Evolutionary conservation across 2,797 vertebrate species (phyloP), one percentile per base, ranked within the genome.

Genomic region (Clarias platycephalus): DNA sequence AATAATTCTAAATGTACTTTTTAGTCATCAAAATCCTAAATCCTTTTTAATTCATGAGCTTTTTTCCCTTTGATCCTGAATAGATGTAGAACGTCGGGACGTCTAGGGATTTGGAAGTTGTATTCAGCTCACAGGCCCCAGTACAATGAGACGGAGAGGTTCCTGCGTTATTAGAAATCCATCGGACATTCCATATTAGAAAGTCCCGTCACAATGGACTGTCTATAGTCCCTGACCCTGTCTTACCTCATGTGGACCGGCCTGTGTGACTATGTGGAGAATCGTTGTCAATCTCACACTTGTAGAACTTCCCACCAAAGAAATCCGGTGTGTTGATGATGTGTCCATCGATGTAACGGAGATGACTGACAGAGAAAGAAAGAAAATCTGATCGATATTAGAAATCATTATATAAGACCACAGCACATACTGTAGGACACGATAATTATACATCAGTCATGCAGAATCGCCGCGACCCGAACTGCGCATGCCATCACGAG

Each of bases 291-390:
- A 9, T 90, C 83, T 89, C 88, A 55, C 86, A 90, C 81, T 88
- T 86, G 70, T 77, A 75, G 86, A 86, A 83, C 86, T 88, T 93
- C 91, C 93, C 94, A 93, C 94, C 95, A 95, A 95, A 95, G 94
- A 95, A 85, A 88, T 88, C 87, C 85, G 88, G 87, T 83, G 83
- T 90, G 89, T 91, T 79, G 85, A 88, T 87, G 80, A 83, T 89
- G 89, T 76, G 68, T 76, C 84, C 58, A 71, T 76, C 64, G 68
- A 49, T 80, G 74, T 84, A 87, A 79, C 20, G 28, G 80, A 86
- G 44, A 76, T 82, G 83, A 83, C 40, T 26, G 53, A 22, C 3
- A 22, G 55, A 71, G 58, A 85, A 74, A 66, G 80, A 66, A 80
- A 49, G 1, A 9, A 44, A 26, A 80, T 44, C 62, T 85, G 75